Conservation (phyloP, 2,113 vertebrate species). For the Seriola rivoliana region DNA sequence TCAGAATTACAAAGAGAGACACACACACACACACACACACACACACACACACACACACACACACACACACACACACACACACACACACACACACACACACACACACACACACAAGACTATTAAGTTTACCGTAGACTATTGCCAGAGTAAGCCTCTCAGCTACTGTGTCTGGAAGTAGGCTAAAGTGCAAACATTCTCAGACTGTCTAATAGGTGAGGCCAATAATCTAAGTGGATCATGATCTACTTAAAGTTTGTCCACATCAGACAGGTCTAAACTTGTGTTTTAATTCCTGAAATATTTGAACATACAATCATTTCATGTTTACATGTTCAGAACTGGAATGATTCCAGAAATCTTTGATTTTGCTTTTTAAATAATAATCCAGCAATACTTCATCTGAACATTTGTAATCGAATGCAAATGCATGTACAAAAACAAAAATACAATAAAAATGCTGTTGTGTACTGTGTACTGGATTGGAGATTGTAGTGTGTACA, state of each 20-base stretch:
- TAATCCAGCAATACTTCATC: neutral
- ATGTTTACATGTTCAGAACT: neutral
- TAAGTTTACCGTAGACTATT: conserved; percentile 33
- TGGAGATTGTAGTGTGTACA: conserved; percentile 34
- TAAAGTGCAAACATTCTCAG: conserved; percentile 55
- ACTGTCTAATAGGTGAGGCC: conserved; percentile 50
- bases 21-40: conserved; percentile 29
- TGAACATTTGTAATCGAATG: neutral
- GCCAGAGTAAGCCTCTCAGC: conserved; percentile 55
- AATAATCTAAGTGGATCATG: conserved; percentile 41
- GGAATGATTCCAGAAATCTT: neutral
- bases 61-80: conserved; percentile 12
- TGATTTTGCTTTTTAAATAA: neutral
- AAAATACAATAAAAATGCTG: neutral
- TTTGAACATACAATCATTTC: neutral
- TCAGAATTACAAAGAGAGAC: conserved; percentile 40
- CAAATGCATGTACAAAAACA: neutral
- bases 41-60: conserved; percentile 10
- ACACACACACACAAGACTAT: conserved; percentile 8
- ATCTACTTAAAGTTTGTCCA: conserved; percentile 23
- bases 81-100: conserved; percentile 10
- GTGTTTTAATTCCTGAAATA: conserved; percentile 12
- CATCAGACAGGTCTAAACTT: conserved; percentile 22
- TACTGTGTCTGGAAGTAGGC: conserved; percentile 56
- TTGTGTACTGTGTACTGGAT: neutral